phyloP scores from a whole-genome alignment of 2,888 invertebrate genomes.

The Eremobia ochroleuca region DNA sequence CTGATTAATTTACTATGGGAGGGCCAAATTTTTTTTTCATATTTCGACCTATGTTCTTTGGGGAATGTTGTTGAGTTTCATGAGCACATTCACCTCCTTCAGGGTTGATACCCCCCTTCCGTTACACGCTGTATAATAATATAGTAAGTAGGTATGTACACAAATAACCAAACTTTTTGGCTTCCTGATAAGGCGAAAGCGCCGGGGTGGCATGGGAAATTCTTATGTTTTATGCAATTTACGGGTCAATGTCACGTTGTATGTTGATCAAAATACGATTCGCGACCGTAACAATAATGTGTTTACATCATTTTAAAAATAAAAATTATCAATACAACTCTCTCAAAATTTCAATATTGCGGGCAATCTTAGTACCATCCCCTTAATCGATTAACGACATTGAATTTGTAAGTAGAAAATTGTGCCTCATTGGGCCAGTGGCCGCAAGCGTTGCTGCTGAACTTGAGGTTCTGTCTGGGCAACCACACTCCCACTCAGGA shows the following conservation, averaged over 20 bases:
- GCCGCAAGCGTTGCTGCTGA: background rate
- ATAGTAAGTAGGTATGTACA: background rate
- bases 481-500: no score
- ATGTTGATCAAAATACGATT: background rate
- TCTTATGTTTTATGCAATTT: background rate
- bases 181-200: background rate
- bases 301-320: background rate
- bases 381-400: background rate
- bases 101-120: no score
- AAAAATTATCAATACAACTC: background rate
- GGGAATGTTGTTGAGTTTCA: no score
- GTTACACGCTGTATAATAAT: no score
- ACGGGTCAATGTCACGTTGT: background rate
- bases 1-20: no score
- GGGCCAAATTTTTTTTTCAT: no score
- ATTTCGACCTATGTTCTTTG: no score
- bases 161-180: background rate
- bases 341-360: background rate
- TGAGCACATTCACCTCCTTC: no score
- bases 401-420: background rate
- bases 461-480: background rate
- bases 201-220: background rate
- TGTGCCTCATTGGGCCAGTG: background rate
- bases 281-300: background rate
- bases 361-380: background rate